Evolutionary conservation across 2,113 vertebrate genomes (phyloP).

Genomic region (Lophotis ruficrista): DNA sequence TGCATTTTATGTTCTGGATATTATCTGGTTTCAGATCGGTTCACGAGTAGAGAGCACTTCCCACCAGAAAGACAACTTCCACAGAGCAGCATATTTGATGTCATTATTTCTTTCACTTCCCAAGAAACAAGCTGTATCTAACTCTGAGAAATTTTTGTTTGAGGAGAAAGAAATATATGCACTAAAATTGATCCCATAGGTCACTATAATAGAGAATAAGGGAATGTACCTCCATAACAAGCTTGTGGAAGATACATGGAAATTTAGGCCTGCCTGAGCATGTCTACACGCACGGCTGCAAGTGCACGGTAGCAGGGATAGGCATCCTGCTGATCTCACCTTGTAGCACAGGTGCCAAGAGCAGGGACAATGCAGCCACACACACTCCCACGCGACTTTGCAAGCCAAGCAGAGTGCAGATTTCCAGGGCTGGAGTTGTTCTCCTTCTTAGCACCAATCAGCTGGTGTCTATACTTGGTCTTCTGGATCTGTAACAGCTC

Average conservation of each 20-base stretch:
- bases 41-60: not conserved
- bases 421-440: not conserved
- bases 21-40: not conserved
- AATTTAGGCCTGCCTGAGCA: not conserved
- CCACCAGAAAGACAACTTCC: not conserved
- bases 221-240: not conserved
- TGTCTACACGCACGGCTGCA: rapidly evolving
- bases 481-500: not conserved
- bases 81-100: not conserved
- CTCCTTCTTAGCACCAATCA: not conserved
- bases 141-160: not conserved
- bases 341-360: not conserved
- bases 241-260: not conserved
- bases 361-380: not conserved
- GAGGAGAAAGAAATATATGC: not conserved
- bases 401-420: not conserved
- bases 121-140: not conserved
- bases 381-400: not conserved
- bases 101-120: not conserved
- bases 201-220: not conserved
- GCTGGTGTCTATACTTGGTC: not conserved
- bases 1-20: not conserved
- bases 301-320: rapidly evolving
- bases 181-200: not conserved
- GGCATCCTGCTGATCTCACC: not conserved